phyloP scores from a whole-genome alignment of 1,140 invertebrate species.

The Trichomalopsis sarcophagae region DNA sequence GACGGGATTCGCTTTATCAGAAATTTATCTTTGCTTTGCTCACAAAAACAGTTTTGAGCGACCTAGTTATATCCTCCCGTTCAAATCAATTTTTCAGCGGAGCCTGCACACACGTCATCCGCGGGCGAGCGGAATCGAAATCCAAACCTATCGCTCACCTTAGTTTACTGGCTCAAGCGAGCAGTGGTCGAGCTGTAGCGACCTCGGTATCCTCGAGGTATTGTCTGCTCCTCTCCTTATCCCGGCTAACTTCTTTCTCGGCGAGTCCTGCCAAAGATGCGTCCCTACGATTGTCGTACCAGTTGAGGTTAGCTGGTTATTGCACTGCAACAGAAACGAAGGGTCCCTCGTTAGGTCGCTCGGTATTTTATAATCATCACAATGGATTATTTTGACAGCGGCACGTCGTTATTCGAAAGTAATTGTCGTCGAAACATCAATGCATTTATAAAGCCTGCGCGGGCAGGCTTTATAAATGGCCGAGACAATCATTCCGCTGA shows the following conservation, averaged over 20 bases:
- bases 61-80: slow-evolving; percentile 14
- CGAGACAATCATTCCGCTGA: background rate
- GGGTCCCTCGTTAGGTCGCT: too few relatives aligned
- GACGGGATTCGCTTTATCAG: slow-evolving; percentile 2
- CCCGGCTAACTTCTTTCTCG: too few relatives aligned
- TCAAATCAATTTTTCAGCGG: slow-evolving; percentile 20
- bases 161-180: too few relatives aligned
- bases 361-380: too few relatives aligned
- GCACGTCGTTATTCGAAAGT: background rate
- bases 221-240: too few relatives aligned
- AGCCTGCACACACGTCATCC: too few relatives aligned
- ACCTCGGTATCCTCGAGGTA: too few relatives aligned
- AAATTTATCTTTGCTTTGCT: background rate
- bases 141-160: too few relatives aligned
- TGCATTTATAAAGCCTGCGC: background rate
- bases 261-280: background rate
- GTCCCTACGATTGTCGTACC: background rate
- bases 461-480: too few relatives aligned
- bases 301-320: background rate
- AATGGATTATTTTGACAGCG: too few relatives aligned
- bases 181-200: too few relatives aligned
- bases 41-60: slow-evolving; percentile 33
- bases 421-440: background rate
- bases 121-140: too few relatives aligned
- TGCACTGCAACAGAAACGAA: background rate